A percentile compares a stretch with the other conserved stretches of the same genome.
phyloP scores from a whole-genome alignment of 1,140 invertebrate genomes.

The Meloidogyne hapla region DNA sequence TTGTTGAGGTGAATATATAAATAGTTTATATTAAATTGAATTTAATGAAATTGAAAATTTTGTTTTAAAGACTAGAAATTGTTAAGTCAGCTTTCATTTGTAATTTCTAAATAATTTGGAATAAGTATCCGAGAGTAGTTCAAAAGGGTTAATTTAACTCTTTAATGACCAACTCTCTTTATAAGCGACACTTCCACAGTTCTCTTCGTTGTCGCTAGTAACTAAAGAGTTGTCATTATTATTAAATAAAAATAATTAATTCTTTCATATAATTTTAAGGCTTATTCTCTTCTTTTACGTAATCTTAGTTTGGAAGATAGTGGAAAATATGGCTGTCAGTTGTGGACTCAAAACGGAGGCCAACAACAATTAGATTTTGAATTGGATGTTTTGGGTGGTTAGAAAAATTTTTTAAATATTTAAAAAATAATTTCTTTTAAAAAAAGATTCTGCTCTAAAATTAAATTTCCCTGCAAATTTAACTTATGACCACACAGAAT shows the following conservation, averaged over 20 bases:
- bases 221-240: no score
- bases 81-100: no score
- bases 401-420: slow-evolving; percentile 6
- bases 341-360: slow-evolving; percentile 7
- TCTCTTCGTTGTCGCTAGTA: no score
- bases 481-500: slow-evolving; percentile 48
- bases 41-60: no score
- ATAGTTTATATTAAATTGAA: no score
- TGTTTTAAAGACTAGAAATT: no score
- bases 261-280: slow-evolving; percentile 27
- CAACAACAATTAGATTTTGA: slow-evolving; percentile 53
- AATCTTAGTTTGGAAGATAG: slow-evolving; percentile 46
- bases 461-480: slow-evolving; percentile 41
- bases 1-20: background rate
- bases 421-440: background rate
- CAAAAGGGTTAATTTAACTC: no score
- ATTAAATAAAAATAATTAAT: background rate
- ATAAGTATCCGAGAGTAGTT: no score
- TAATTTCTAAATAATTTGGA: no score
- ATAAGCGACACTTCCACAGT: no score
- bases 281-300: slow-evolving; percentile 43
- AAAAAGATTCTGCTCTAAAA: slow-evolving; percentile 15
- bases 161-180: no score
- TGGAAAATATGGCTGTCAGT: slow-evolving; percentile 47
- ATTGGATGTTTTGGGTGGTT: slow-evolving; percentile 44